These are phyloP conservation scores for Peromyscus melanophrys DNA, from an alignment of 2,797 vertebrate species.

Conservation along the genomic window DNA sequence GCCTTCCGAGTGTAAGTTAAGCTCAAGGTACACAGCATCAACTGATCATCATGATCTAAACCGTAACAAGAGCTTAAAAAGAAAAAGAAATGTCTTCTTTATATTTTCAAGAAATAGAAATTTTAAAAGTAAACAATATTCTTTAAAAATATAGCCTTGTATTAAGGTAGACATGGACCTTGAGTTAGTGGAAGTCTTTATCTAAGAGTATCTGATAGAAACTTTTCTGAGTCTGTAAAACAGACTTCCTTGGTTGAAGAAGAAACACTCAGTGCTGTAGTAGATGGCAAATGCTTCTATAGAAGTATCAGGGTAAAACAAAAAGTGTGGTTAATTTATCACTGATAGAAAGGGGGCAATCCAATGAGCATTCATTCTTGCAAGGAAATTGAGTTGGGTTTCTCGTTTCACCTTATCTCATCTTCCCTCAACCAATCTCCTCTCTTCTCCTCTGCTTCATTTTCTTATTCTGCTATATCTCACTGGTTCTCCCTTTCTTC, in stretches of 20 bases:
- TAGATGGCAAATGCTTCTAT: not conserved
- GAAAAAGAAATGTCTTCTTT: not conserved
- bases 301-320: constrained; percentile 34
- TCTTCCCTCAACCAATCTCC: not conserved
- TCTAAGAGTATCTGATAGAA: not conserved
- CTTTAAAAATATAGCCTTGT: not conserved
- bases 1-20: not conserved
- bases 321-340: constrained; percentile 36
- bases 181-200: not conserved
- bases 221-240: not conserved
- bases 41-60: not conserved
- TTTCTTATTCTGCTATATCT: not conserved
- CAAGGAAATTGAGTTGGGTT: not conserved
- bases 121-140: constrained; percentile 50
- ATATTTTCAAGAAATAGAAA: not conserved
- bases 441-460: not conserved
- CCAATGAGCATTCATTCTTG: not conserved
- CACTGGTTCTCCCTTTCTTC: not conserved
- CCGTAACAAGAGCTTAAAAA: not conserved
- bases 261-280: not conserved
- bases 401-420: not conserved
- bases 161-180: not conserved
- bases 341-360: constrained; percentile 32
- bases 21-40: not conserved
- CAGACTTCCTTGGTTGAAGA: not conserved